These are phyloP conservation scores for Garrulus glandarius DNA, from an alignment of 2,797 vertebrate genomes.

Conservation along the genomic window DNA sequence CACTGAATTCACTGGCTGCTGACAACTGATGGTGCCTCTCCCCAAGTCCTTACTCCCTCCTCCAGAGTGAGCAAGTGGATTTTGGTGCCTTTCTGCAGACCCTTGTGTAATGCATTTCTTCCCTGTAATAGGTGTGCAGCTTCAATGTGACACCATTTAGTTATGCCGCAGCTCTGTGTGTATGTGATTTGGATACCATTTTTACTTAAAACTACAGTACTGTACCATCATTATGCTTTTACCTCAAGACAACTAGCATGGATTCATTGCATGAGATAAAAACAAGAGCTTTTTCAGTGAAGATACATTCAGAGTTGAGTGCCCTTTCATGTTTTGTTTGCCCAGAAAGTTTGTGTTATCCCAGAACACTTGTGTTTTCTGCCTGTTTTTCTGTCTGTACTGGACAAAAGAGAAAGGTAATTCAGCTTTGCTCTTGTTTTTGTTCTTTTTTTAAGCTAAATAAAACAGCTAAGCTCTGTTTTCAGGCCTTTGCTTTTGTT, in stretches of 20 bases:
- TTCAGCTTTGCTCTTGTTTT: neutral
- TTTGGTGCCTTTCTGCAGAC: neutral
- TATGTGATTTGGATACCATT: neutral
- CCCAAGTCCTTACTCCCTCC: neutral
- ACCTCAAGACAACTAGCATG: neutral
- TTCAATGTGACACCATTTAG: fast-evolving
- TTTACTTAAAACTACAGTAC: neutral
- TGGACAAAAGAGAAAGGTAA: neutral
- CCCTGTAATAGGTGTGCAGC: neutral
- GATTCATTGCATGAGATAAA: neutral
- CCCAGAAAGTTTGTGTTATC: neutral
- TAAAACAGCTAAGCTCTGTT: neutral
- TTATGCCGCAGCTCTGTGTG: neutral
- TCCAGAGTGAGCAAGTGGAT: neutral
- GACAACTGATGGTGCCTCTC: neutral
- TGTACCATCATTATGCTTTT: neutral
- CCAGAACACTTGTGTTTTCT: neutral
- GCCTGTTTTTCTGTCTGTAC: neutral
- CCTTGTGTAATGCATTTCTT: neutral
- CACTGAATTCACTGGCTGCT: neutral
- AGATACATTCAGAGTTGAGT: neutral
- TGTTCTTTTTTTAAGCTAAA: neutral
- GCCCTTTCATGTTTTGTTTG: neutral
- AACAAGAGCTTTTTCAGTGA: neutral
- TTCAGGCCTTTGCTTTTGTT: neutral